These are phyloP conservation scores for Caretta caretta DNA, from an alignment of 2,113 vertebrate species.

Conservation along the genomic window DNA sequence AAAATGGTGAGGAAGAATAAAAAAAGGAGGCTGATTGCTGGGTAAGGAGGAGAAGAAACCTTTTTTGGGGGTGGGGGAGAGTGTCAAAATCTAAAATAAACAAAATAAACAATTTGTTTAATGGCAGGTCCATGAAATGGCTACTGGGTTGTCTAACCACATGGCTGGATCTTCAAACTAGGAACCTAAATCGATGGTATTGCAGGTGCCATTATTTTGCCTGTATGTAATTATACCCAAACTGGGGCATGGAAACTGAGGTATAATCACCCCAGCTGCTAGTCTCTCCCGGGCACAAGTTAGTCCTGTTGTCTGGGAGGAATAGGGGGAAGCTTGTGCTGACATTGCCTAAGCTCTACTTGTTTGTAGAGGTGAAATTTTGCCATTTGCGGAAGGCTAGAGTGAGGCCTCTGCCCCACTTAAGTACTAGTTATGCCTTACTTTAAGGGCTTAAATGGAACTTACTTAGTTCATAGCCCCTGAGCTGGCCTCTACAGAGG, in stretches of 20 bases:
- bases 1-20: no score
- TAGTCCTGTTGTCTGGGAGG: background rate
- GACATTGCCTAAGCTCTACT: background rate
- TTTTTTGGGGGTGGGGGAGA: no score
- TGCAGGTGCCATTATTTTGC: background rate
- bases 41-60: no score
- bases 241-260: background rate
- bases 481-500: background rate
- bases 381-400: background rate
- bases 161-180: background rate
- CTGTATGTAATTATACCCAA: background rate
- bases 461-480: background rate
- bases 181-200: background rate
- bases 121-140: background rate
- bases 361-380: background rate
- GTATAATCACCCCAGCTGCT: no score
- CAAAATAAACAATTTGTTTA: no score
- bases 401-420: background rate
- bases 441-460: background rate
- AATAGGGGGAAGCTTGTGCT: background rate
- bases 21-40: no score
- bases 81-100: no score
- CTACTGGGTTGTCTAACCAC: background rate
- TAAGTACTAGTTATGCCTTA: background rate
- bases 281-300: background rate